These are phyloP conservation scores for Cataglyphis livida DNA, from an alignment of 2,888 invertebrate genomes.

Conservation along the genomic window DNA sequence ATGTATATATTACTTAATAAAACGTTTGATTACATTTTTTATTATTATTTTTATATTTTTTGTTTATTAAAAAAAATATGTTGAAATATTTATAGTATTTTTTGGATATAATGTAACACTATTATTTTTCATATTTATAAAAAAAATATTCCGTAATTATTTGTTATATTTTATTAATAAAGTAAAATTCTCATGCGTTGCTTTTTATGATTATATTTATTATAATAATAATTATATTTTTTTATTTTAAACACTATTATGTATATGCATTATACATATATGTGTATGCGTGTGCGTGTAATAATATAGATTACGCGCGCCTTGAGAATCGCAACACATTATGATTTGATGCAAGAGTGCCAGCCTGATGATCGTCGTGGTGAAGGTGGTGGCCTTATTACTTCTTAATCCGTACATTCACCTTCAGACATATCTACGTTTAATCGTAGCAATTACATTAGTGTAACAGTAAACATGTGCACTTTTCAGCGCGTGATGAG, in stretches of 20 bases:
- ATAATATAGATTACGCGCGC: background rate
- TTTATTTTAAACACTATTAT: background rate
- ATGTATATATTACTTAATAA: background rate
- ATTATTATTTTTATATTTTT: background rate
- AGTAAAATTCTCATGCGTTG: background rate
- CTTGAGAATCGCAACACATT: constrained; percentile 7
- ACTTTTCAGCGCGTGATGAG: constrained; percentile 42
- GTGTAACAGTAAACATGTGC: constrained; percentile 34
- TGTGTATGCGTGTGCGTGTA: background rate
- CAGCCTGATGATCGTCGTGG: background rate
- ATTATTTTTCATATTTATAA: background rate
- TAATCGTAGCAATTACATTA: constrained; percentile 33
- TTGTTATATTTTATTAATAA: background rate
- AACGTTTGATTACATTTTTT: background rate
- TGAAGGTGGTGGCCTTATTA: constrained; percentile 67
- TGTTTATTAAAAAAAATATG: background rate
- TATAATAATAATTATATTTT: background rate
- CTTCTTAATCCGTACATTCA: constrained; percentile 57
- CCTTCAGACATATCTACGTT: constrained; percentile 23
- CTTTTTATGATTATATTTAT: background rate
- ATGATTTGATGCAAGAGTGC: background rate
- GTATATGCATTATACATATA: no score
- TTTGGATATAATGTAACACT: background rate
- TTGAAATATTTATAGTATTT: background rate
- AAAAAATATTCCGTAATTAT: background rate